A percentile compares a stretch with the other conserved stretches of the same genome.
phyloP scores from a whole-genome alignment of 2,113 vertebrate species.

The Chaetodon auriga region DNA sequence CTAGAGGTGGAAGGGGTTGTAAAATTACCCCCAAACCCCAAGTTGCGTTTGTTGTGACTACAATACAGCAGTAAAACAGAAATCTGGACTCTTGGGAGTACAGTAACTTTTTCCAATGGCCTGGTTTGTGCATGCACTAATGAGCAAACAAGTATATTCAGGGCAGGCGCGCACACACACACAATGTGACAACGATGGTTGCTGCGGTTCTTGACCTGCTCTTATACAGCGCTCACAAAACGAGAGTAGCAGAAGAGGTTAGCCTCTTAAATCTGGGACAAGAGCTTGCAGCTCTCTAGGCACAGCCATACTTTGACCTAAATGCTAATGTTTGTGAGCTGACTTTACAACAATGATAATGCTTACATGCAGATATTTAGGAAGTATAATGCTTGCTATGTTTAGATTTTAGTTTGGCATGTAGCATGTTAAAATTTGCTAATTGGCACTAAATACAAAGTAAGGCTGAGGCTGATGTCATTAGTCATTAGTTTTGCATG shows the following conservation, averaged over 20 bases:
- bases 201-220: slow-evolving; percentile 7
- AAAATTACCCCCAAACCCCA: slow-evolving; percentile 22
- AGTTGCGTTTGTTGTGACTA: slow-evolving; percentile 58
- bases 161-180: not conserved
- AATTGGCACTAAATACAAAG: not conserved
- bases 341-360: not conserved
- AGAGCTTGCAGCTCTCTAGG: too few species aligned
- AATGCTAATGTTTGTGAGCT: not conserved
- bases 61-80: slow-evolving; percentile 48
- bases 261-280: not conserved
- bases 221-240: not conserved
- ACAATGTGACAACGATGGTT: not conserved
- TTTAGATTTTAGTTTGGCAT: not conserved
- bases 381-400: not conserved
- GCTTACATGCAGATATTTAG: not conserved
- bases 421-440: not conserved
- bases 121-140: not conserved
- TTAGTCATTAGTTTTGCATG: not conserved
- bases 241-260: not conserved
- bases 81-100: slow-evolving; percentile 22
- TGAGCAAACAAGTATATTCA: slow-evolving; percentile 11
- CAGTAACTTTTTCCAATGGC: slow-evolving; percentile 59
- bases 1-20: not conserved
- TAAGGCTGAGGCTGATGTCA: not conserved
- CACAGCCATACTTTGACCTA: not conserved